These are phyloP conservation scores for Euwallacea fornicatus DNA, from an alignment of 1,140 invertebrate species.

Conservation along the genomic window DNA sequence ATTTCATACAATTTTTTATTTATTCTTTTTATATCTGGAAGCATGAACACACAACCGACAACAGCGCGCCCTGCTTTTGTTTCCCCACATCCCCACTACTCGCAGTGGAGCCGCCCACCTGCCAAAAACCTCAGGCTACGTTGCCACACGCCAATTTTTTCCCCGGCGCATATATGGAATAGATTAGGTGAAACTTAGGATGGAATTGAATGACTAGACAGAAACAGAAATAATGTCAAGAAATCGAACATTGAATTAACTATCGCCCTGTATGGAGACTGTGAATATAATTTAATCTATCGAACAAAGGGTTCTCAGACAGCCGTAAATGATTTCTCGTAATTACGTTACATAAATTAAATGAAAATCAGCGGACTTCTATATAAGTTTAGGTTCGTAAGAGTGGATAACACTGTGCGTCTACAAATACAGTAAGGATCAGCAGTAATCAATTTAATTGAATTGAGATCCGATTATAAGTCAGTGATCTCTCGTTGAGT, in stretches of 20 bases:
- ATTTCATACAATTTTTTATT: too few species aligned
- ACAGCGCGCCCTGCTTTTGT: too few species aligned
- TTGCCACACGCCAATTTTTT: too few species aligned
- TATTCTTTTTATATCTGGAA: too few species aligned
- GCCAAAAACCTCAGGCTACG: too few species aligned
- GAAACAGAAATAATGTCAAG: not conserved
- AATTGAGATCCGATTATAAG: constrained; percentile 18
- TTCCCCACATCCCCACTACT: too few species aligned
- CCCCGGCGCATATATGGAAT: too few species aligned
- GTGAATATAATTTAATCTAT: constrained; percentile 21
- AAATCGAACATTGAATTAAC: not conserved
- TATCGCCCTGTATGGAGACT: too few species aligned
- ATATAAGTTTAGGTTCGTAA: constrained; percentile 22
- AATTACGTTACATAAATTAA: constrained; percentile 29
- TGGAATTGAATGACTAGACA: not conserved
- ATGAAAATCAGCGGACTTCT: constrained; percentile 15
- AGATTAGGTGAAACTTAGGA: too few species aligned
- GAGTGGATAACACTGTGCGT: constrained; percentile 23
- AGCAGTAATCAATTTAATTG: constrained; percentile 30
- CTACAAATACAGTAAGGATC: constrained; percentile 31
- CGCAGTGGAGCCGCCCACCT: too few species aligned
- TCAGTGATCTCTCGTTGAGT: too few species aligned
- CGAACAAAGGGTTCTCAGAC: constrained; percentile 28
- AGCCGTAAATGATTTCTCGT: constrained; percentile 26
- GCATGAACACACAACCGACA: too few species aligned